A percentile compares a stretch with the other conserved stretches of the same genome.
phyloP scores from a whole-genome alignment of 2,888 invertebrate species.

The Zeuzera pyrina region DNA sequence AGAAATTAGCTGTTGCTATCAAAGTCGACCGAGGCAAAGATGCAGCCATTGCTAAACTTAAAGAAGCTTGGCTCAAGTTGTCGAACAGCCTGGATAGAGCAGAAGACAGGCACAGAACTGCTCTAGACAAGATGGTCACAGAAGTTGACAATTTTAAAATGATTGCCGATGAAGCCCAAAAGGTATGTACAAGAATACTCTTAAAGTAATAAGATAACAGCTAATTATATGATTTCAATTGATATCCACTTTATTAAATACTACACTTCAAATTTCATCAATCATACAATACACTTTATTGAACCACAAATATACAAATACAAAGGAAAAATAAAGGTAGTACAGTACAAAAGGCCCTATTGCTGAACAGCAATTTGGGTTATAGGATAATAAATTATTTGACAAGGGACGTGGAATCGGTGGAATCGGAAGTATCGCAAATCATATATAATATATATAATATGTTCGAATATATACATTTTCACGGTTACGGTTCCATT shows the following conservation, averaged over 20 bases:
- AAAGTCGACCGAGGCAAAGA: conserved; percentile 85
- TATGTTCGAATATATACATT: too few species aligned
- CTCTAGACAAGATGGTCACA: conserved; percentile 57
- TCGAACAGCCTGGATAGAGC: conserved; percentile 52
- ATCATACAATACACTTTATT: not conserved
- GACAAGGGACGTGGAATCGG: too few species aligned
- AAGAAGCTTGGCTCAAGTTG: conserved; percentile 75
- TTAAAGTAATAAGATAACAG: too few species aligned
- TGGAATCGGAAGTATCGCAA: too few species aligned
- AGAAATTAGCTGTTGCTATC: conserved; percentile 84
- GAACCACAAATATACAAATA: too few species aligned
- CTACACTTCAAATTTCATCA: not conserved
- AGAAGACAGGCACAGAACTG: conserved; percentile 59
- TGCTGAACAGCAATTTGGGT: too few species aligned
- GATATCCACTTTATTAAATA: not conserved
- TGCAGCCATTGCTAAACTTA: conserved; percentile 75
- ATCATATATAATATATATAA: too few species aligned
- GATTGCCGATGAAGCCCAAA: conserved; percentile 58
- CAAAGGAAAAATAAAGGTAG: too few species aligned
- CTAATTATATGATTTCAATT: not conserved
- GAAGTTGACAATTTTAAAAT: conserved; percentile 65
- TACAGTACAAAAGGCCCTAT: too few species aligned
- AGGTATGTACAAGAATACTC: conserved; percentile 40
- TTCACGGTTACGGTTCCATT: too few species aligned
- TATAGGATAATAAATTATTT: too few species aligned